Evolutionary conservation across 2,888 invertebrate genomes (phyloP).

Genomic region (Icerya purchasi): DNA sequence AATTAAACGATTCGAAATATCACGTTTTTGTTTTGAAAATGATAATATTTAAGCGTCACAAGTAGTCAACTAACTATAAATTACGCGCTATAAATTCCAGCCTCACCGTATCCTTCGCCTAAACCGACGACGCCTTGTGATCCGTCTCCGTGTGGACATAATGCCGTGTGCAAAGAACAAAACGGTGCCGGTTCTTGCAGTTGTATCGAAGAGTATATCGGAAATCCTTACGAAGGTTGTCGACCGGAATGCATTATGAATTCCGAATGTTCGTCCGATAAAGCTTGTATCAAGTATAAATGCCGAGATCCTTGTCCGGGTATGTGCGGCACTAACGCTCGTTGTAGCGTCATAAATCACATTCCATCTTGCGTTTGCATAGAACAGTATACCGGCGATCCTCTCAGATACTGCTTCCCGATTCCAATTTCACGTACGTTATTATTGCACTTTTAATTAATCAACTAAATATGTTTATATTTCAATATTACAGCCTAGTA

Average conservation of each 20-base stretch:
- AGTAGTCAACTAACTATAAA: no score
- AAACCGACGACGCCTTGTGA: constrained; percentile 25
- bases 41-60: no score
- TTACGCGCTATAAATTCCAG: no score
- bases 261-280: constrained; percentile 33
- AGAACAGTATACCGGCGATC: constrained; percentile 27
- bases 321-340: constrained; percentile 29
- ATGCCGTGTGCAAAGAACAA: constrained; percentile 30
- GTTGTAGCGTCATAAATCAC: constrained; percentile 25
- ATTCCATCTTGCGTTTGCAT: constrained; percentile 27
- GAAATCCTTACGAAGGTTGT: constrained; percentile 36
- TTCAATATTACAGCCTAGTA: no score
- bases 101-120: constrained; percentile 19
- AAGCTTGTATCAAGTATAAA: constrained; percentile 33
- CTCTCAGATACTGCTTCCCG: constrained; percentile 22
- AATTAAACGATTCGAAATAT: no score
- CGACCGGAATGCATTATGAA: constrained; percentile 34
- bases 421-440: constrained; percentile 19
- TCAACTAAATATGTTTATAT: no score
- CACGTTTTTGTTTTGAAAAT: no score
- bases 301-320: constrained; percentile 37
- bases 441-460: no score
- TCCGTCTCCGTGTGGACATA: constrained; percentile 31
- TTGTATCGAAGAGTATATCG: constrained; percentile 30
- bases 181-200: constrained; percentile 32